Conservation (phyloP, 2,888 invertebrate species). For the Blastobasis adustella region DNA sequence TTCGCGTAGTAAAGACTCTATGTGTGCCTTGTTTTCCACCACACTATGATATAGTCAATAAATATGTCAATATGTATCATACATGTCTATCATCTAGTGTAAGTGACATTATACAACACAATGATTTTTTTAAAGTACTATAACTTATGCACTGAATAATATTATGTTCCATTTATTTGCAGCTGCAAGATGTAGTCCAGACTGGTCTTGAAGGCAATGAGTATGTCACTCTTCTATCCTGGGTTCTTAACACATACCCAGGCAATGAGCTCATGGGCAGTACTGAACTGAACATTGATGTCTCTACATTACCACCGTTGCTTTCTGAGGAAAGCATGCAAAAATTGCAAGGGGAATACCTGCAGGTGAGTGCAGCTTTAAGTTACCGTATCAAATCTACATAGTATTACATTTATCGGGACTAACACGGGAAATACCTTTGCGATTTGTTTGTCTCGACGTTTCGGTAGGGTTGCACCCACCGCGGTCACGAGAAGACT, state of each 20-base stretch:
- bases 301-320: constrained; percentile 82
- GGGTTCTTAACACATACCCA: constrained; percentile 94
- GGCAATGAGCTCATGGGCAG: constrained; percentile 92
- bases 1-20: constrained; percentile 91
- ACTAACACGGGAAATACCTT: too few species aligned
- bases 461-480: too few species aligned
- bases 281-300: constrained; percentile 86
- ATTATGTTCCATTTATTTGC: constrained; percentile 3
- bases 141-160: too few species aligned
- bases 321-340: constrained; percentile 83
- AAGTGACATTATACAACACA: constrained; percentile 37
- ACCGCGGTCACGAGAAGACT: too few species aligned
- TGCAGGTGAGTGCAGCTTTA: constrained; percentile 63
- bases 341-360: constrained; percentile 87
- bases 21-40: constrained; percentile 97
- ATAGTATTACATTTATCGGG: too few species aligned
- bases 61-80: constrained; percentile 96
- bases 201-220: constrained; percentile 96
- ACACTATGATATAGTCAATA: constrained; percentile 92
- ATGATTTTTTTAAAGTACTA: not conserved
- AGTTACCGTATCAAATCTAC: too few species aligned
- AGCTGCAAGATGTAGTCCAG: constrained; percentile 91
- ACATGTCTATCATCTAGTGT: constrained; percentile 86
- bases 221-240: constrained; percentile 93
- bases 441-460: too few species aligned